phyloP scores from a whole-genome alignment of 2,797 vertebrate species.

The Taeniopygia guttata region DNA sequence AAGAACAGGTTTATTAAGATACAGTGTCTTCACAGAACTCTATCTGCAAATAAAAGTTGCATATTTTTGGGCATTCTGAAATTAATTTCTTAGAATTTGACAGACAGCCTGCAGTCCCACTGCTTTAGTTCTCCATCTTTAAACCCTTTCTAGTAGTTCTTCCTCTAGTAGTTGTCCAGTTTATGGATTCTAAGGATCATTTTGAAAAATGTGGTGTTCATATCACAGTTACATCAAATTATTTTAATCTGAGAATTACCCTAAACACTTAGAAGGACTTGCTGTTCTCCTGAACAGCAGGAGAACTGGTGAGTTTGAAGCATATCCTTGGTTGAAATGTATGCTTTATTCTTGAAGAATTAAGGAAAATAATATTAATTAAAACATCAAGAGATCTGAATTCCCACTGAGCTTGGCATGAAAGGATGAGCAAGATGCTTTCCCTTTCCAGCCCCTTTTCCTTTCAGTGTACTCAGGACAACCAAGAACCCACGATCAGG shows the following conservation, averaged over 20 bases:
- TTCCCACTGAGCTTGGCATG: neutral
- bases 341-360: neutral
- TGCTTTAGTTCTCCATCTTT: neutral
- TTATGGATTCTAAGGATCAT: neutral
- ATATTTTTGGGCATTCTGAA: neutral
- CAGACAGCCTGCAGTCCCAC: neutral
- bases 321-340: neutral
- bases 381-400: neutral
- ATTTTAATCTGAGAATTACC: neutral
- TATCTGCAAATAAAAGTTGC: neutral
- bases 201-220: neutral
- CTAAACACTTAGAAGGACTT: neutral
- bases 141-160: neutral
- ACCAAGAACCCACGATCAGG: neutral
- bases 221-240: neutral
- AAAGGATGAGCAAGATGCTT: neutral
- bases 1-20: neutral
- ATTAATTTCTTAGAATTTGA: neutral
- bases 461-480: neutral
- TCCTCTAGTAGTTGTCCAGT: neutral
- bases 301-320: neutral
- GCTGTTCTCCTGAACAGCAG: neutral
- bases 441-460: neutral
- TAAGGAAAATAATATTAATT: neutral
- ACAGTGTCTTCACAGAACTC: neutral